Conservation (phyloP, 1,140 invertebrate species). For the Saxidomus purpurata region DNA sequence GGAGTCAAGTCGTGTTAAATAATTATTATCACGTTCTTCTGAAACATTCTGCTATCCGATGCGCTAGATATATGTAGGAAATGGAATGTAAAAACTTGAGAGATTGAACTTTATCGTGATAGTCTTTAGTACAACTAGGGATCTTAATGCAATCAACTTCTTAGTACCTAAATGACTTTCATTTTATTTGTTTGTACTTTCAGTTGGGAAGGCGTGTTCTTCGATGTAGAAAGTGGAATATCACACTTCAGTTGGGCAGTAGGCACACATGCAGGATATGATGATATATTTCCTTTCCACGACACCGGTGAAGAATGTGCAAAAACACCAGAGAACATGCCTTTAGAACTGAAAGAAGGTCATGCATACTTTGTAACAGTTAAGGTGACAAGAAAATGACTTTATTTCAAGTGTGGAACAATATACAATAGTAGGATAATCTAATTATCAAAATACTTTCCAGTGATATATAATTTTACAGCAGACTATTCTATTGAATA, state of each 20-base stretch:
- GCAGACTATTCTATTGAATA: no score
- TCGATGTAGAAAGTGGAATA: conserved; percentile 73
- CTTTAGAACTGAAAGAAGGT: conserved; percentile 65
- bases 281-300: conserved; percentile 67
- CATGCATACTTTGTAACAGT: conserved; percentile 75
- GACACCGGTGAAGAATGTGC: conserved; percentile 62
- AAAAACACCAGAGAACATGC: conserved; percentile 27
- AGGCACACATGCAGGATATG: conserved; percentile 73
- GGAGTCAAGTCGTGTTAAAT: neutral
- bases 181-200: conserved; percentile 3
- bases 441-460: no score
- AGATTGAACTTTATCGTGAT: neutral
- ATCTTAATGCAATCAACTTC: neutral
- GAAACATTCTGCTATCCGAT: neutral
- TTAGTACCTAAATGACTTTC: neutral
- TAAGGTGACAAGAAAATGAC: no score
- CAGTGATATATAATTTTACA: no score
- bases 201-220: conserved; percentile 76
- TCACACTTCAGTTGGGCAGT: conserved; percentile 68
- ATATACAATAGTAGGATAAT: no score
- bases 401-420: no score
- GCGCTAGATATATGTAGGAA: neutral
- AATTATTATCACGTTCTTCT: neutral
- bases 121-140: neutral
- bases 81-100: neutral